Evolutionary conservation across 1,140 invertebrate genomes (phyloP), one percentile per base, ranked within the genome.

Genomic region (Ridgeia piscesae): DNA sequence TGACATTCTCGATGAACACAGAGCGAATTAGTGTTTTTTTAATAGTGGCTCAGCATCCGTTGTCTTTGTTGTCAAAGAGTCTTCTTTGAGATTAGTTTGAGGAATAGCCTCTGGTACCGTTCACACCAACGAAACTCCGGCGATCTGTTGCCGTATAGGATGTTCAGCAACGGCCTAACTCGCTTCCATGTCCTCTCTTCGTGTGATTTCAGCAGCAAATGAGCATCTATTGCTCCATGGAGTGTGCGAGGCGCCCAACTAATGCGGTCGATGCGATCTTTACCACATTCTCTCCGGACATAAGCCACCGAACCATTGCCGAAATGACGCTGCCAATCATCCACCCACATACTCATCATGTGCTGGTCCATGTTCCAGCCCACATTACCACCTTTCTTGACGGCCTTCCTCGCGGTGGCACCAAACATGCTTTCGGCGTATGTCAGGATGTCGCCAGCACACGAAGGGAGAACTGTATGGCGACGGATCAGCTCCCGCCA

Each of bases 361-460:
- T 35, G 35, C 58, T 93, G 93, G 58, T 93, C 93, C 33, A 93
- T n/a, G 88, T 34, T 91, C 93, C 93, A 93, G 88, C 93, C 93
- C 2, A 77, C 48, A 35, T 93, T 93, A 17, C 91, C 92, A 27
- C 93, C 93, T 50, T 93, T 93, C 34, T 31, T n/a, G 33, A 92
- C 90, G 17, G 92, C 35, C 58, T 50, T 35, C n/a, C 48, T 31
- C 6, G 92, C 93, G 31, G 88, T 34, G 31, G 33, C 34, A 9
- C 92, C 93, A 90, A 93, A 93, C 77, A 92, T 92, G 34, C 35
- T n/a, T 42, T 42, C 89, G 8, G 92, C 50, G 34, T 91, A 91
- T 4, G 27, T 35, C 4, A 93, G 34, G 14, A 93, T 92, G 31
- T 93, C 93, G n/a, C 91, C 89, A 42, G 91, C 34, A 33, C 42